These are phyloP conservation scores for Cavia aperea DNA, from an alignment of 2,113 vertebrate species.

Conservation along the genomic window DNA sequence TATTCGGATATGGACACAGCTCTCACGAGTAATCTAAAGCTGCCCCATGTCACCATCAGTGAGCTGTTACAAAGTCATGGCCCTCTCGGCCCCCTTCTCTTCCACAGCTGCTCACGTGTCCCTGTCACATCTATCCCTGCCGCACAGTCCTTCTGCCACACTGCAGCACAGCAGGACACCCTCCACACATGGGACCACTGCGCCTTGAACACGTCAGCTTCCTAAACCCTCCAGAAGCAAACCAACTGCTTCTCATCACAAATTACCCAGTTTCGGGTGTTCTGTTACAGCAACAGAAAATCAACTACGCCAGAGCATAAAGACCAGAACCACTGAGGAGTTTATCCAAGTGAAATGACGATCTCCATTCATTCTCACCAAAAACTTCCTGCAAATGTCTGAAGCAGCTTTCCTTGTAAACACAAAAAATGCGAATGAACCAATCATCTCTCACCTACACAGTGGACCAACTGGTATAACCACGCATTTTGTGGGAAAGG, in stretches of 20 bases:
- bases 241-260: background rate
- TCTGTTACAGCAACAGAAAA: background rate
- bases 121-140: background rate
- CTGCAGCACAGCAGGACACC: background rate
- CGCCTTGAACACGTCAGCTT: background rate
- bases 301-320: background rate
- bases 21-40: background rate
- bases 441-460: background rate
- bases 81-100: background rate
- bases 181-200: background rate
- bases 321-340: background rate
- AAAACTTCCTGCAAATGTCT: background rate
- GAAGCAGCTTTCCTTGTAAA: background rate
- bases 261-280: background rate
- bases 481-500: too few relatives aligned
- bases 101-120: background rate
- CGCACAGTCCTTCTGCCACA: background rate
- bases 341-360: background rate
- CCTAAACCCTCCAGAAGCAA: background rate
- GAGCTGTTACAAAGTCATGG: background rate
- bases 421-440: background rate
- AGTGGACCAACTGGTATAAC: background rate
- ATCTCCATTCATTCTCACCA: background rate
- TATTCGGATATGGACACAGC: background rate
- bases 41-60: accelerated